Evolutionary conservation across 2,888 invertebrate genomes (phyloP).

Genomic region (Apamea anceps): DNA sequence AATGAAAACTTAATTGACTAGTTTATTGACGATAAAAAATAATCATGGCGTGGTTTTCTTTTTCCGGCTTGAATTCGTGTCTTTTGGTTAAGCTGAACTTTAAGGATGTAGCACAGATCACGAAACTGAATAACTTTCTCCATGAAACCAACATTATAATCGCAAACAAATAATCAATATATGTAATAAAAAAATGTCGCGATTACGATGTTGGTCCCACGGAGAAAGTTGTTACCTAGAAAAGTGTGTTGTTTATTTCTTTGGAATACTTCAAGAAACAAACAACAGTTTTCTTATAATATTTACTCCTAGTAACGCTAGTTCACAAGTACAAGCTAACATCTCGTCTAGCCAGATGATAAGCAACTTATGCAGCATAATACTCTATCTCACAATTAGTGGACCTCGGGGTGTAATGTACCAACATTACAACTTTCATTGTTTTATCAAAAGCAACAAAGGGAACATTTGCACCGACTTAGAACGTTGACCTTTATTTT

Average conservation of each 20-base stretch:
- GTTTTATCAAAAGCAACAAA: slow-evolving; percentile 55
- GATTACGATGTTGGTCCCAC: too few relatives aligned
- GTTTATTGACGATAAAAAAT: too few relatives aligned
- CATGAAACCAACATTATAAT: too few relatives aligned
- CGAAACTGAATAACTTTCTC: too few relatives aligned
- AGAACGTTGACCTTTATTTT: slow-evolving; percentile 59
- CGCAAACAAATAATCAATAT: too few relatives aligned
- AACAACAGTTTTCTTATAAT: neutral
- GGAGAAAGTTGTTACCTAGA: neutral
- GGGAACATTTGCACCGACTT: slow-evolving; percentile 63
- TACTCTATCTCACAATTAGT: slow-evolving; percentile 52
- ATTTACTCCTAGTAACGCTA: neutral
- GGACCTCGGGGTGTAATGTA: slow-evolving; percentile 49
- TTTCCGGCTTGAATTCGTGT: too few relatives aligned
- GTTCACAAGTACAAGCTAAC: slow-evolving; percentile 7
- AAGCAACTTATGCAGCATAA: slow-evolving; percentile 43
- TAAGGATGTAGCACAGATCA: too few relatives aligned
- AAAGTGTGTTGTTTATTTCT: neutral
- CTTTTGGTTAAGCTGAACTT: too few relatives aligned
- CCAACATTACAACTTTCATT: slow-evolving; percentile 52
- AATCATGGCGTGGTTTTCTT: too few relatives aligned
- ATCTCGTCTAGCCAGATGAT: slow-evolving; percentile 19
- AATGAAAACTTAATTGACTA: too few relatives aligned
- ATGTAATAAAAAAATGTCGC: too few relatives aligned
- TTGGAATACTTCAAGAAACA: neutral